phyloP scores from a whole-genome alignment of 2,797 vertebrate species.

The Heterohyrax brucei region DNA sequence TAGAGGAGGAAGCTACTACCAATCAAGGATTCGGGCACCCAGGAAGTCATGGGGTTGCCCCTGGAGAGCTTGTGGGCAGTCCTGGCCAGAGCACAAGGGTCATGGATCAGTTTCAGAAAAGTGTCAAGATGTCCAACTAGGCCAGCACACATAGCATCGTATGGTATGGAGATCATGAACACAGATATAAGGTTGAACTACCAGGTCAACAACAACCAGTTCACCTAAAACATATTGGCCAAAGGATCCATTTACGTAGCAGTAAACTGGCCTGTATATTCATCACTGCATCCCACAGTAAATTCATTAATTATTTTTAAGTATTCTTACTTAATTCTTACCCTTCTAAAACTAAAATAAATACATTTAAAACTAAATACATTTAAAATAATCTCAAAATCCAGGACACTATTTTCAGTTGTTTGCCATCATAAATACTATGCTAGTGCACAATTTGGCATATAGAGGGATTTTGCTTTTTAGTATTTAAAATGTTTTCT shows the following conservation, averaged over 20 bases:
- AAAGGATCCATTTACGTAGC: background rate
- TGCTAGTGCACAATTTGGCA: background rate
- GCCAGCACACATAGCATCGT: accelerated
- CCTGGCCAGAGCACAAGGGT: background rate
- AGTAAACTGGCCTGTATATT: background rate
- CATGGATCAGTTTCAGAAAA: background rate
- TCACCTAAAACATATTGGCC: background rate
- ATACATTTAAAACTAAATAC: too few relatives aligned
- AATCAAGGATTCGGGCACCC: background rate
- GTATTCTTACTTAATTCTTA: background rate
- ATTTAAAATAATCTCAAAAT: background rate
- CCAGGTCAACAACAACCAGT: background rate
- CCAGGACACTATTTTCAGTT: background rate
- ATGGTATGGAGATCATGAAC: background rate
- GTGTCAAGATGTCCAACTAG: background rate
- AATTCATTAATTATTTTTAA: background rate
- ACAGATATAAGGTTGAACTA: too few relatives aligned
- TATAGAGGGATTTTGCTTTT: background rate
- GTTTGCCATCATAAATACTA: background rate
- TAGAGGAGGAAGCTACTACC: background rate
- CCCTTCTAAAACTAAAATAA: too few relatives aligned
- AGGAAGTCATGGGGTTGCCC: background rate
- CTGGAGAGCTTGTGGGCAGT: background rate
- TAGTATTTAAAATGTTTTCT: background rate
- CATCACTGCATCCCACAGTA: background rate